A percentile compares a stretch with the other conserved stretches of the same genome.
Conservation (phyloP, 2,113 vertebrate species). For the Columbina picui region DNA sequence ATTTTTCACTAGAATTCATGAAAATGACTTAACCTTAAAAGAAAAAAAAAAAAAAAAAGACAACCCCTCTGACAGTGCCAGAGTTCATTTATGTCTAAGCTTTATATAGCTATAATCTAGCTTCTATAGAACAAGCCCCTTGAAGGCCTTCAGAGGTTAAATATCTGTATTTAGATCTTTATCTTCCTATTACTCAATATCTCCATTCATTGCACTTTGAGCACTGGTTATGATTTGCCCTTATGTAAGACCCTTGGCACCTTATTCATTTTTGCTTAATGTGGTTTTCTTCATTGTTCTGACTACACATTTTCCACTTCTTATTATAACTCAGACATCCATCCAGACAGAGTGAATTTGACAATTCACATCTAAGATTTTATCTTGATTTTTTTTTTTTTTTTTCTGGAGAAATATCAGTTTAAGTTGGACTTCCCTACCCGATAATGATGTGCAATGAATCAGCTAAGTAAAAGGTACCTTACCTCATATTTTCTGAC, state of each 20-base stretch:
- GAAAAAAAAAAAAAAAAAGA: background rate
- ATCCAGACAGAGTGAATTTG: constrained; percentile 62
- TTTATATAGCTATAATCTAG: constrained; percentile 35
- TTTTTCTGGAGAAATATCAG: constrained; percentile 21
- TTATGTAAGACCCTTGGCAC: constrained; percentile 52
- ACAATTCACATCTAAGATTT: constrained; percentile 59
- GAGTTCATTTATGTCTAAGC: constrained; percentile 41
- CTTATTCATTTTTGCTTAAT: constrained; percentile 61
- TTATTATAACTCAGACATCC: constrained; percentile 60
- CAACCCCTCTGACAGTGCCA: background rate
- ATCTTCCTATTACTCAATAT: constrained; percentile 43
- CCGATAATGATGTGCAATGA: constrained; percentile 26
- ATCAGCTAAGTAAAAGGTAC: constrained; percentile 19
- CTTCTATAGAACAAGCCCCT: constrained; percentile 31
- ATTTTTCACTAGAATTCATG: background rate
- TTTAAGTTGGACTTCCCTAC: constrained; percentile 1
- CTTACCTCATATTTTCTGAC: background rate
- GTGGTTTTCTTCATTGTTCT: constrained; percentile 54
- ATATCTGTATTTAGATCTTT: constrained; percentile 54
- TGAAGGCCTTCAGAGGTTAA: constrained; percentile 41
- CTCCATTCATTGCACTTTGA: constrained; percentile 23
- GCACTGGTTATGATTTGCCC: constrained; percentile 48
- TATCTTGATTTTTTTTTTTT: background rate
- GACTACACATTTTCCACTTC: constrained; percentile 48
- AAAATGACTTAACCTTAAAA: constrained; percentile 13